A percentile compares a stretch with the other conserved stretches of the same genome.
Conservation (phyloP, 2,888 invertebrate species). For the Hyppa rectilinea region DNA sequence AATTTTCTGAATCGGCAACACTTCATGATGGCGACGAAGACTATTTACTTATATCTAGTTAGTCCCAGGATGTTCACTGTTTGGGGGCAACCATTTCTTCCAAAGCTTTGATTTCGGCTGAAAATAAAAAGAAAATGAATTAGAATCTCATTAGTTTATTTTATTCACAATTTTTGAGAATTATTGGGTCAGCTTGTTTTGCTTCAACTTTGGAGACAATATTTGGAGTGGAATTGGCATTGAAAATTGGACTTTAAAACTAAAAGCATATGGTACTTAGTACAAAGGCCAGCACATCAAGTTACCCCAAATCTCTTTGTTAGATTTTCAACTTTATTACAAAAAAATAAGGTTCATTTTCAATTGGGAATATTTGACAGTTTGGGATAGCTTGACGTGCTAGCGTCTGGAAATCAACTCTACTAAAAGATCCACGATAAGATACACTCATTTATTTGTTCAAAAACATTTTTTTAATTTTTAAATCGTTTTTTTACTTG, state of each 20-base stretch:
- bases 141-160: neutral
- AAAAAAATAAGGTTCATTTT: no score
- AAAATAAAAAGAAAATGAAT: constrained; percentile 71
- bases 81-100: constrained; percentile 81
- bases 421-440: neutral
- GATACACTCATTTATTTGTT: neutral
- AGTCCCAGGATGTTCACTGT: constrained; percentile 72
- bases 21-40: constrained; percentile 73
- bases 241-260: neutral
- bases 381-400: no score
- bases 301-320: no score
- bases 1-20: constrained; percentile 69
- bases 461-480: no score
- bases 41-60: constrained; percentile 78
- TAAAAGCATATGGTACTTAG: accelerated
- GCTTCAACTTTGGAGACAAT: no score
- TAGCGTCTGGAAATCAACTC: no score
- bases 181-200: no score
- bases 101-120: constrained; percentile 87
- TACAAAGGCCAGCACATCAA: no score
- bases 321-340: no score
- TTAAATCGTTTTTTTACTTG: no score
- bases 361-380: no score
- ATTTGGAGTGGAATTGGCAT: no score
- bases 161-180: neutral